Evolutionary conservation across 53 echinoderm and acorn worm species (phyloP).

Genomic region (Paracentrotus lividus): DNA sequence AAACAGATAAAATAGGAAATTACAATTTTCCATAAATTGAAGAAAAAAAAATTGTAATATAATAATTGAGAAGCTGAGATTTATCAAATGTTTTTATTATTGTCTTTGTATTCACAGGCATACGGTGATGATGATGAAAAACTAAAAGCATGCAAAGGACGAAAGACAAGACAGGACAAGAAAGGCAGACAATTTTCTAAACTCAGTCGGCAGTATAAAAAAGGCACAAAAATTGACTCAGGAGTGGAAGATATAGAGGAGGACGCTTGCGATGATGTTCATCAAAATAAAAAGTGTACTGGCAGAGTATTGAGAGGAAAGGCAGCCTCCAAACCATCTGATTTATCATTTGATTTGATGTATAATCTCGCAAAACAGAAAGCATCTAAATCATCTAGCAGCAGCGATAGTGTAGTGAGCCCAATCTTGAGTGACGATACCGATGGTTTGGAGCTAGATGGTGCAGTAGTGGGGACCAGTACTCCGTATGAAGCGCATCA

Average conservation of each 20-base stretch:
- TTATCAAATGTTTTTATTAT: neutral
- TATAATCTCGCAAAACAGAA: conserved; percentile 28
- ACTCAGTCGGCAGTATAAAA: conserved; percentile 68
- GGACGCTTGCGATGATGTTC: neutral
- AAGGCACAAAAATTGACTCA: conserved; percentile 43
- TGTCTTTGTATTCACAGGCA: neutral
- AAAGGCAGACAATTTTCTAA: conserved; percentile 56
- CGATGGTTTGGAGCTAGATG: neutral
- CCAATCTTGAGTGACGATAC: neutral
- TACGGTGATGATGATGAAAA: conserved; percentile 24
- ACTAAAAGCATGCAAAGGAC: neutral
- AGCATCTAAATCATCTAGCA: neutral
- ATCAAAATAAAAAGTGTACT: neutral
- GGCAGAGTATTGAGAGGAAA: conserved; percentile 12
- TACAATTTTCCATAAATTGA: neutral
- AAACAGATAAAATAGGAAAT: neutral
- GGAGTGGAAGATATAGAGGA: neutral
- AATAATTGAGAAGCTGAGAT: neutral
- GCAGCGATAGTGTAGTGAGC: neutral
- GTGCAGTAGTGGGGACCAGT: conserved; percentile 33
- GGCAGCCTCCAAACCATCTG: neutral
- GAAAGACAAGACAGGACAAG: conserved; percentile 3
- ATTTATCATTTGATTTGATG: conserved; percentile 46
- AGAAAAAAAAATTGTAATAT: neutral
- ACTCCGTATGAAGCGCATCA: conserved; percentile 40